A percentile compares a stretch with the other conserved stretches of the same genome.
Evolutionary conservation across 2,797 vertebrate genomes (phyloP).

Genomic region (Neosalanx taihuensis): DNA sequence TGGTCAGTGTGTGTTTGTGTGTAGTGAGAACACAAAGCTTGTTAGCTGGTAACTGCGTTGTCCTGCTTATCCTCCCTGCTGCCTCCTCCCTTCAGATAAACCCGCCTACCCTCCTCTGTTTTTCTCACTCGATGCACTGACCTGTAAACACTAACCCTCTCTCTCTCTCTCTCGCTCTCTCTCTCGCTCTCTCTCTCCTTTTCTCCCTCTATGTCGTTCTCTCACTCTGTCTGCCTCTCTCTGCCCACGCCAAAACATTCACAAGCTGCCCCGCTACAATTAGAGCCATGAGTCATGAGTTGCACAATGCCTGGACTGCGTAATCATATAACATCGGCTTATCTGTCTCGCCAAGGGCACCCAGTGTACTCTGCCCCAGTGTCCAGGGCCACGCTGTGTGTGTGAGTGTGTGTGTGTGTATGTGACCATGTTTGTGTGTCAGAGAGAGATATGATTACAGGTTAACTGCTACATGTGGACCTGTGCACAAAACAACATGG

Average conservation of each 20-base stretch:
- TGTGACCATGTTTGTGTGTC: slow-evolving; percentile 20
- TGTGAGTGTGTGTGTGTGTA: neutral
- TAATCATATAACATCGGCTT: slow-evolving; percentile 69
- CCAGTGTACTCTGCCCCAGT: slow-evolving; percentile 58
- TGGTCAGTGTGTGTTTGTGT: neutral
- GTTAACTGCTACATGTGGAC: slow-evolving; percentile 7
- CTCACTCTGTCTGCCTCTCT: neutral
- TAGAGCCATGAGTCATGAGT: slow-evolving; percentile 66
- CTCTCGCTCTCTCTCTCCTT: neutral
- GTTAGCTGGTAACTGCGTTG: neutral
- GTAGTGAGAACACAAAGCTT: neutral
- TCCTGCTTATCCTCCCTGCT: slow-evolving; percentile 12
- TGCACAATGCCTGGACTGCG: slow-evolving; percentile 59
- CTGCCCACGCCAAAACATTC: slow-evolving; percentile 11
- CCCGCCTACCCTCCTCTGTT: neutral
- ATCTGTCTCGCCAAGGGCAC: slow-evolving; percentile 76
- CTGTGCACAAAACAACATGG: slow-evolving; percentile 14
- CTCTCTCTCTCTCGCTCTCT: slow-evolving; percentile 1
- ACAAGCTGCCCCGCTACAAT: slow-evolving; percentile 32
- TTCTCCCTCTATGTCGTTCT: neutral
- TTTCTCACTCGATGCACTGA: neutral
- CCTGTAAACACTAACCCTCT: slow-evolving; percentile 4
- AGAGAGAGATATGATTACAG: neutral
- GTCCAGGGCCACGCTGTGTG: slow-evolving; percentile 10
- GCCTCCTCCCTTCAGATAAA: neutral